These are phyloP conservation scores for Crax fasciolata DNA, from an alignment of 2,797 vertebrate genomes.

Conservation along the genomic window DNA sequence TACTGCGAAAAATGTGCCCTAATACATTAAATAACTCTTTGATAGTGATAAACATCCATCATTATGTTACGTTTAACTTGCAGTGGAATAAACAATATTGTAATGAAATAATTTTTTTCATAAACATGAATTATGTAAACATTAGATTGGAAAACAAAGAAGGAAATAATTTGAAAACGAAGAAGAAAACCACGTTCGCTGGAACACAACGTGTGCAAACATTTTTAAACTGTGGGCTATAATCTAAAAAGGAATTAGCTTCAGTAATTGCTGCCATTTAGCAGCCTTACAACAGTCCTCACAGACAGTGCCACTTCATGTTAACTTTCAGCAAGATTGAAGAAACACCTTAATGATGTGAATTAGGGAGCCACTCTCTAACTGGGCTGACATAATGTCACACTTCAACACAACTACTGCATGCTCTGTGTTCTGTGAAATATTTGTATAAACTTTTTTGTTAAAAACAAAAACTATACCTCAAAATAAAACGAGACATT, in stretches of 20 bases:
- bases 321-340: not conserved
- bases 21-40: slow-evolving; percentile 19
- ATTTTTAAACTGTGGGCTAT: not conserved
- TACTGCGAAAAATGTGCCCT: not conserved
- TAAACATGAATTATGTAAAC: not conserved
- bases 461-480: not conserved
- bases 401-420: not conserved
- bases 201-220: not conserved
- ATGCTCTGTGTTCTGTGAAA: not conserved
- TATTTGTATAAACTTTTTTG: not conserved
- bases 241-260: not conserved
- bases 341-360: not conserved
- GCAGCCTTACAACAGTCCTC: not conserved
- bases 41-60: not conserved
- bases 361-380: not conserved
- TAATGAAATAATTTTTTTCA: not conserved
- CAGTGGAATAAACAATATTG: not conserved
- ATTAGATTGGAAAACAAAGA: not conserved
- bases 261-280: not conserved
- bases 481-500: not conserved
- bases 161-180: not conserved
- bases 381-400: not conserved
- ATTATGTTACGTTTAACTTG: not conserved
- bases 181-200: not conserved
- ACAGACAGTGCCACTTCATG: fast-evolving